Evolutionary conservation across 2,113 vertebrate genomes (phyloP), one percentile per base, ranked within the genome.

Genomic region (Myodes glareolus): DNA sequence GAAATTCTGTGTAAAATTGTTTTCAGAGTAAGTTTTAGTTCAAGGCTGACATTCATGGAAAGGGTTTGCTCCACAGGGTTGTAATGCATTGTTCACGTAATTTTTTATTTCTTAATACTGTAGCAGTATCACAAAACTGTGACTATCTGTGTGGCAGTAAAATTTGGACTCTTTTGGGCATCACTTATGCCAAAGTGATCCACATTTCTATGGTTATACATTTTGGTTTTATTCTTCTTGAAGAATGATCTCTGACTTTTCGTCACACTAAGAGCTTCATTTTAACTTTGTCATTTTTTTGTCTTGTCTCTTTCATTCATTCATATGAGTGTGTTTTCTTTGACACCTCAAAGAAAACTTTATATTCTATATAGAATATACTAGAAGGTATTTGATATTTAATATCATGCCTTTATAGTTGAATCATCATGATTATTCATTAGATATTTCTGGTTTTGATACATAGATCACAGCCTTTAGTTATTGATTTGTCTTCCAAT

Each of bases 151-250:
- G 75, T 97, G 50, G 5, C 92, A 86, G 31, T 97, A 96, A 77
- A 72, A 33, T 97, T 92, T n/a, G 63, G 92, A 85, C 27, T 27
- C 1, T 77, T 96, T 97, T 81, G 90, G 78, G 42, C 50, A 93
- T 86, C 81, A 86, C 14, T 94, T 97, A 50, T 36, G 70, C 33
- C 17, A 67, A 0, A 42, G 31, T 88, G 42, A 86, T 70, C 52
- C n/a, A 52, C 23, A 78, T 89, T 73, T 95, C 25, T 39, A 17
- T 93, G 73, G 16, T 42, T 63, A 70, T 13, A 0, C 29, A 68
- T 92, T 97, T 98, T 97, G 39, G 36, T 95, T 97, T 97, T 36
- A 92, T 92, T 97, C 29, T 78, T 45, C 45, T 58, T 58, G 55
- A 63, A 68, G 96, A 95, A 80, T 92, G 42, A 95, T 86, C 67